These are phyloP conservation scores for Apomyelois bistriatella DNA, from an alignment of 2,888 invertebrate genomes.

Conservation along the genomic window DNA sequence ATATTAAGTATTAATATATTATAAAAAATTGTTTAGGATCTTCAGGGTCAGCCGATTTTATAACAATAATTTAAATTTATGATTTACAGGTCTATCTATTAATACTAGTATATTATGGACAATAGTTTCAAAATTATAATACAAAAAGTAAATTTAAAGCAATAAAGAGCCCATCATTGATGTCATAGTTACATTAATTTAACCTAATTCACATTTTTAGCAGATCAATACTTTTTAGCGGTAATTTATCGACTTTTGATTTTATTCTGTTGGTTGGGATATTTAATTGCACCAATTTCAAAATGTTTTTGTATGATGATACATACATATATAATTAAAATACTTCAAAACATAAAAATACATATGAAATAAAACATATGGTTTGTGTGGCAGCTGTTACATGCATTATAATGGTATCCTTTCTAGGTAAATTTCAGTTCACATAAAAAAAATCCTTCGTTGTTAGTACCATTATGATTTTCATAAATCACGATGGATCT, in stretches of 20 bases:
- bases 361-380: slow-evolving; percentile 43
- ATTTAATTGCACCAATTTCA: slow-evolving; percentile 70
- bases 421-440: slow-evolving; percentile 66
- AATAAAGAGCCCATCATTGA: too few relatives aligned
- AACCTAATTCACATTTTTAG: too few relatives aligned
- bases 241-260: background rate
- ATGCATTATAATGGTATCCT: slow-evolving; percentile 64
- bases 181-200: too few relatives aligned
- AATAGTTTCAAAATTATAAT: too few relatives aligned
- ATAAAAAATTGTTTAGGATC: background rate
- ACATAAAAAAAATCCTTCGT: slow-evolving; percentile 24
- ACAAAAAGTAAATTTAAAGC: too few relatives aligned
- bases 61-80: too few relatives aligned
- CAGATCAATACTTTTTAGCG: background rate
- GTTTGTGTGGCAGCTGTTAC: slow-evolving; percentile 75
- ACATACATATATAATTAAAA: slow-evolving; percentile 37
- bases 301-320: slow-evolving; percentile 28
- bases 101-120: too few relatives aligned
- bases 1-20: background rate
- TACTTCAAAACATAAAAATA: slow-evolving; percentile 13
- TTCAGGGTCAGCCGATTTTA: too few relatives aligned
- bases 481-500: too few relatives aligned
- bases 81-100: too few relatives aligned
- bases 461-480: too few relatives aligned
- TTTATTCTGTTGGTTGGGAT: slow-evolving; percentile 15